Evolutionary conservation across 2,113 vertebrate species (phyloP).

Genomic region (Colistium nudipinnis): DNA sequence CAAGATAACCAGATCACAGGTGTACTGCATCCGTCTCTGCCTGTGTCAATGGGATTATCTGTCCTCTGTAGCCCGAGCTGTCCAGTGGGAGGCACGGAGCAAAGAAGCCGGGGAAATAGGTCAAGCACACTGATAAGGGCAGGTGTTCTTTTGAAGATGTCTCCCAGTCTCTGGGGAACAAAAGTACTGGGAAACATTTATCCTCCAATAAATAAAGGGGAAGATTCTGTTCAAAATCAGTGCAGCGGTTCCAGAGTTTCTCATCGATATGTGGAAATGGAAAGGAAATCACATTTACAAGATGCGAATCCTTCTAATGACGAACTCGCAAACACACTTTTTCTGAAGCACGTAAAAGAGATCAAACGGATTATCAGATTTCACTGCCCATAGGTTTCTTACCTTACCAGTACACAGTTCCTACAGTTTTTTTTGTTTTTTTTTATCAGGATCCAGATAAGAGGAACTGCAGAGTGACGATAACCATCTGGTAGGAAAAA

Average conservation of each 20-base stretch:
- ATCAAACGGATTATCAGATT: neutral
- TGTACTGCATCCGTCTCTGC: conserved; percentile 64
- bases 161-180: conserved; percentile 56
- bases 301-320: neutral
- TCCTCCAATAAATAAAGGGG: conserved; percentile 33
- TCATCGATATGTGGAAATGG: neutral
- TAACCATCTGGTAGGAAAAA: conserved; percentile 33
- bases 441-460: conserved; percentile 41
- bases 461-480: conserved; percentile 17
- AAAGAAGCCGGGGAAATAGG: conserved; percentile 74
- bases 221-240: conserved; percentile 21
- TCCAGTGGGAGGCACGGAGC: conserved; percentile 59
- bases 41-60: conserved; percentile 69
- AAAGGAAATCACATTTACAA: neutral
- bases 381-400: neutral
- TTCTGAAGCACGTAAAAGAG: neutral
- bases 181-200: conserved; percentile 50
- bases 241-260: conserved; percentile 15
- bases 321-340: neutral
- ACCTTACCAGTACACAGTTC: conserved; percentile 6
- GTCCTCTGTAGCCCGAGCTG: conserved; percentile 73
- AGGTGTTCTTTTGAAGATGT: conserved; percentile 78
- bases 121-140: conserved; percentile 78
- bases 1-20: conserved; percentile 71
- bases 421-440: conserved; percentile 11